Conservation (phyloP, 2,113 vertebrate genomes). For the Hippocampus comes region DNA sequence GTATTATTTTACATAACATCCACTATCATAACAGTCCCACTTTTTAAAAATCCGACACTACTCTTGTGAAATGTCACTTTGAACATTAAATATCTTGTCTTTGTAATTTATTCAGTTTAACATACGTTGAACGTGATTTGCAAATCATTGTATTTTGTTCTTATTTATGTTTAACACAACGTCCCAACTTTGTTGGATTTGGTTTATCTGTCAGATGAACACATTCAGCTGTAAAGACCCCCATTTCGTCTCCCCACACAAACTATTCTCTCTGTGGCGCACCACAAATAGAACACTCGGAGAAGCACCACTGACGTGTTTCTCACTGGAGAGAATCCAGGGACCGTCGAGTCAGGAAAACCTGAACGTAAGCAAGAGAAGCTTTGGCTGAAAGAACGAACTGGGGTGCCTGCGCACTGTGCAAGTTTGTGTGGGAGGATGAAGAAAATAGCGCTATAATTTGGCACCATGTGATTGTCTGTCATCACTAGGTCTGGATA, state of each 20-base stretch:
- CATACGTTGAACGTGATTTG: too few relatives aligned
- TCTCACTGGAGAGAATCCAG: constrained; percentile 37
- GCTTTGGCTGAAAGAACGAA: not conserved
- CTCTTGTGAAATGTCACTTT: too few relatives aligned
- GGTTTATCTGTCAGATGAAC: not conserved
- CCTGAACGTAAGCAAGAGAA: constrained; percentile 8
- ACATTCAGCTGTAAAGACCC: not conserved
- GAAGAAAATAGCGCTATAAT: constrained; percentile 51
- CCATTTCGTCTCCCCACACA: not conserved
- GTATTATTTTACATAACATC: too few relatives aligned
- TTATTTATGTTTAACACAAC: too few relatives aligned
- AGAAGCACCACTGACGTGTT: constrained; percentile 40
- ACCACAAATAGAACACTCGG: constrained; percentile 54
- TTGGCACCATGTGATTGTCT: constrained; percentile 47
- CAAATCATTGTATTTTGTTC: too few relatives aligned
- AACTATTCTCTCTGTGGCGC: constrained; percentile 4
- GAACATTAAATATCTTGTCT: too few relatives aligned
- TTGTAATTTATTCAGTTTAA: too few relatives aligned
- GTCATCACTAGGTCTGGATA: constrained; percentile 51
- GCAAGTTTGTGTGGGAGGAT: constrained; percentile 2
- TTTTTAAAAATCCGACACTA: too few relatives aligned
- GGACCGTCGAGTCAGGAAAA: constrained; percentile 36
- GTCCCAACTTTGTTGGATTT: too few relatives aligned
- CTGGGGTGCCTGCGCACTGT: not conserved
- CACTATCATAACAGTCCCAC: too few relatives aligned